Percentiles rank a stretch among this genome's conserved stretches.
These are phyloP conservation scores for Strigops habroptila DNA, from an alignment of 2,113 vertebrate genomes.

Conservation along the genomic window DNA sequence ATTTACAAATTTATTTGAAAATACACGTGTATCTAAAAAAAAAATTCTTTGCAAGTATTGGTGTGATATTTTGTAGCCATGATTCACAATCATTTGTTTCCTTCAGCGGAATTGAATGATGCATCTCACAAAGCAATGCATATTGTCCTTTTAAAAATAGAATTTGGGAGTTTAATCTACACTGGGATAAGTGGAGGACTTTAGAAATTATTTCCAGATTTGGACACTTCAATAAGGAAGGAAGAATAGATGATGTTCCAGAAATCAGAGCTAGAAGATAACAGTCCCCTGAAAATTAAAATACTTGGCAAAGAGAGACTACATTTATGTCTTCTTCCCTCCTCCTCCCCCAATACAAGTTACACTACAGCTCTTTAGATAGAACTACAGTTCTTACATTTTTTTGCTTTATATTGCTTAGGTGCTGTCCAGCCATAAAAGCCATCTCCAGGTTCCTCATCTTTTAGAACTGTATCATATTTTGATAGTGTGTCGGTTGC, in stretches of 20 bases:
- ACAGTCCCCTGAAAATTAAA: not conserved
- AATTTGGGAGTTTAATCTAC: not conserved
- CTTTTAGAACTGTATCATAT: slow-evolving; percentile 86
- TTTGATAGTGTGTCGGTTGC: slow-evolving; percentile 86
- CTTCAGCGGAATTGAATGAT: not conserved
- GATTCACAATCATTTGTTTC: not conserved
- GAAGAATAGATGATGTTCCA: not conserved
- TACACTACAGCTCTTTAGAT: not conserved
- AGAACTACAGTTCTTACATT: slow-evolving; percentile 53
- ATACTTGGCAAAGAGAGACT: not conserved
- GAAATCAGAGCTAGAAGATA: not conserved
- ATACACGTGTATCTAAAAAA: not conserved
- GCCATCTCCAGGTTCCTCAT: slow-evolving; percentile 90
- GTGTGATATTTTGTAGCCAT: not conserved
- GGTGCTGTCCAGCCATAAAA: slow-evolving; percentile 97
- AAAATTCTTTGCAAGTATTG: not conserved
- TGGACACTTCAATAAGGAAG: not conserved
- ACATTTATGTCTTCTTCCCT: rapidly evolving
- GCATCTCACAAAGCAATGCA: not conserved
- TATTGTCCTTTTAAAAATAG: not conserved
- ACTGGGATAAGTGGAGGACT: not conserved
- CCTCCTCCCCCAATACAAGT: not conserved
- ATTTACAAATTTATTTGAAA: not conserved
- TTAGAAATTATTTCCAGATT: not conserved
- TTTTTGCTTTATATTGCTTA: slow-evolving; percentile 78